A percentile compares a stretch with the other conserved stretches of the same genome.
phyloP scores from a whole-genome alignment of 2,113 vertebrate genomes.

The Ptychochromis oligacanthus region DNA sequence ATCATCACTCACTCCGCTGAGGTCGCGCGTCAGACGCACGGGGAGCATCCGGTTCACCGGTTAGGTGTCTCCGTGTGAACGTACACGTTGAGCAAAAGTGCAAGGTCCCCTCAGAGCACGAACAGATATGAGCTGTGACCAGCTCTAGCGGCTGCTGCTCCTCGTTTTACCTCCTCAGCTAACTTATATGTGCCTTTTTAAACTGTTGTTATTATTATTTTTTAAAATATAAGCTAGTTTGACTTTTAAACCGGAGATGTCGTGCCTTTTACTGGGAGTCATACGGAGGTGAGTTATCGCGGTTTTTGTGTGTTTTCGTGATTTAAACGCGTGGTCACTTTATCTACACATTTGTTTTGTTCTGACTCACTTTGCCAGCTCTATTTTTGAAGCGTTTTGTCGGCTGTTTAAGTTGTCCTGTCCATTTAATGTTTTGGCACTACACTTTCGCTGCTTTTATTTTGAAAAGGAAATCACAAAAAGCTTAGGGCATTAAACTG shows the following conservation, averaged over 20 bases:
- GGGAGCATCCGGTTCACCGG: neutral
- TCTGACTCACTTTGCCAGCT: neutral
- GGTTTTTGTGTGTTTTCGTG: neutral
- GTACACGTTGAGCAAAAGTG: slow-evolving; percentile 69
- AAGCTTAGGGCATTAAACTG: neutral
- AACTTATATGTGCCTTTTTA: slow-evolving; percentile 14
- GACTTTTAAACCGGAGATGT: slow-evolving; percentile 67
- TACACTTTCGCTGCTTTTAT: neutral
- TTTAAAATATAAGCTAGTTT: neutral
- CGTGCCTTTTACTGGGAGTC: slow-evolving; percentile 74
- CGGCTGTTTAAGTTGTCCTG: neutral
- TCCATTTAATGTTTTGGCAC: neutral
- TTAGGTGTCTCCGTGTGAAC: slow-evolving; percentile 12
- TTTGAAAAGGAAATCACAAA: neutral
- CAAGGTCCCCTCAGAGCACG: slow-evolving; percentile 69
- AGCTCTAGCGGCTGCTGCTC: slow-evolving; percentile 27
- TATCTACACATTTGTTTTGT: neutral
- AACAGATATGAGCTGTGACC: slow-evolving; percentile 58
- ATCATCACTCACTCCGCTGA: neutral
- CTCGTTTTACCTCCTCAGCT: neutral
- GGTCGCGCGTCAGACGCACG: neutral
- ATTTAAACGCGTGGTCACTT: neutral
- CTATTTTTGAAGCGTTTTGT: neutral
- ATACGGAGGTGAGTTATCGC: slow-evolving; percentile 72
- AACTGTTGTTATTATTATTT: neutral